Evolutionary conservation across 2,797 vertebrate genomes (phyloP).

Genomic region (Gobio occitaniae): DNA sequence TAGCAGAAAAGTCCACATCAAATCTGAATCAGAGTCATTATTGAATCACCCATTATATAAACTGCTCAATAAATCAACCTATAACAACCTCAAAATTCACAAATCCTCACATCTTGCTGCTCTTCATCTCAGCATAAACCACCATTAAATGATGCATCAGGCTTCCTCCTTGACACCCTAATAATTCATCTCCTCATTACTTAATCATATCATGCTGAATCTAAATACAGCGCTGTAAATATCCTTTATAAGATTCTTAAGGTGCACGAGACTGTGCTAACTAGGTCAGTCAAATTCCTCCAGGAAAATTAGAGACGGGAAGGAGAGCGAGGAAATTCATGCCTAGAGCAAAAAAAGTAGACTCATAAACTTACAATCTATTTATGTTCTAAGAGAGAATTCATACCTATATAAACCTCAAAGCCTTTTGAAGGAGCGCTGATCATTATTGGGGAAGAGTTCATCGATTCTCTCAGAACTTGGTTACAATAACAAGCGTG

Average conservation of each 20-base stretch:
- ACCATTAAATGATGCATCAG: slow-evolving; percentile 54
- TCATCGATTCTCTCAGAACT: slow-evolving; percentile 38
- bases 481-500: not conserved
- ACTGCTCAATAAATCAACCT: slow-evolving; percentile 24
- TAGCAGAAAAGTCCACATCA: not conserved
- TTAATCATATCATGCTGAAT: slow-evolving; percentile 73
- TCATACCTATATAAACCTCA: slow-evolving; percentile 65
- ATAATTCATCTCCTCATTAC: slow-evolving; percentile 73
- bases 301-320: slow-evolving; percentile 67
- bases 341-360: slow-evolving; percentile 68
- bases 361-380: slow-evolving; percentile 68
- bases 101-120: slow-evolving; percentile 18
- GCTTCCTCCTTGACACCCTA: slow-evolving; percentile 61
- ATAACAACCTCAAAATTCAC: slow-evolving; percentile 35
- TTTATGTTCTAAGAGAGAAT: slow-evolving; percentile 72
- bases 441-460: slow-evolving; percentile 25
- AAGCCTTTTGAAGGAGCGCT: slow-evolving; percentile 55
- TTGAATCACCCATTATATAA: slow-evolving; percentile 31
- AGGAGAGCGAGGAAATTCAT: slow-evolving; percentile 67
- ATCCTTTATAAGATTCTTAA: slow-evolving; percentile 67
- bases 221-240: slow-evolving; percentile 70
- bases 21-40: not conserved
- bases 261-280: slow-evolving; percentile 70
- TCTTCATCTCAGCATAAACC: slow-evolving; percentile 26
- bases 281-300: slow-evolving; percentile 73